These are phyloP conservation scores for Anastatus disparis DNA, from an alignment of 1,140 invertebrate species.

Conservation along the genomic window DNA sequence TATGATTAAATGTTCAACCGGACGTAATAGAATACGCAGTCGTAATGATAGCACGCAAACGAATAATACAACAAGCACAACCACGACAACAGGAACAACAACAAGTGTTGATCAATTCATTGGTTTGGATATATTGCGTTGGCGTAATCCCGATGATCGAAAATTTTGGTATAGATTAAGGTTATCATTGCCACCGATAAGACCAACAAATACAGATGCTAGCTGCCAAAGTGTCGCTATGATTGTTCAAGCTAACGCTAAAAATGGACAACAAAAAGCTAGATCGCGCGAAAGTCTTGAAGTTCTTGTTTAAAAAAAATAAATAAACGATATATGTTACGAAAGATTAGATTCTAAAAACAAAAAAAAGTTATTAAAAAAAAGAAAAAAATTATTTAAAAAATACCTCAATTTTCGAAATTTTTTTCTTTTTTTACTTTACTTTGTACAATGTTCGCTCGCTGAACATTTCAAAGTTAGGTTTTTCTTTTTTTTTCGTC, in stretches of 20 bases:
- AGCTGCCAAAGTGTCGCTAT: conserved; percentile 60
- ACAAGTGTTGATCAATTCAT: too few species aligned
- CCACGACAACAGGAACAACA: too few species aligned
- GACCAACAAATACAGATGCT: conserved; percentile 50
- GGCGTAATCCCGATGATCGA: conserved; percentile 52
- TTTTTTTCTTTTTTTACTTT: too few species aligned
- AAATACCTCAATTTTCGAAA: too few species aligned
- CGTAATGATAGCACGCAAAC: too few species aligned
- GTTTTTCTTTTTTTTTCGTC: too few species aligned
- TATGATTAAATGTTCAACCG: conserved; percentile 52
- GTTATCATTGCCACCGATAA: conserved; percentile 58
- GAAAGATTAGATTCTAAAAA: neutral
- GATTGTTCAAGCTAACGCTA: conserved; percentile 58
- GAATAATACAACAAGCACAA: too few species aligned
- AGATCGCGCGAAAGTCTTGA: conserved; percentile 61
- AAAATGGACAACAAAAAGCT: conserved; percentile 53
- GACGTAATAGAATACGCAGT: neutral
- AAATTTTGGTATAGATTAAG: conserved; percentile 63
- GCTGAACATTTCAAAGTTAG: too few species aligned
- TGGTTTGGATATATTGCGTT: conserved; percentile 53
- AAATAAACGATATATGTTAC: too few species aligned
- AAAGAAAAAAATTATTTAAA: too few species aligned
- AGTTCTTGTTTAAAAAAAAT: conserved; percentile 58
- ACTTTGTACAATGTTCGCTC: too few species aligned
- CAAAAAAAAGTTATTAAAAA: too few species aligned